Evolutionary conservation across 1,140 invertebrate genomes (phyloP).

Genomic region (Sminthurides bifidus): DNA sequence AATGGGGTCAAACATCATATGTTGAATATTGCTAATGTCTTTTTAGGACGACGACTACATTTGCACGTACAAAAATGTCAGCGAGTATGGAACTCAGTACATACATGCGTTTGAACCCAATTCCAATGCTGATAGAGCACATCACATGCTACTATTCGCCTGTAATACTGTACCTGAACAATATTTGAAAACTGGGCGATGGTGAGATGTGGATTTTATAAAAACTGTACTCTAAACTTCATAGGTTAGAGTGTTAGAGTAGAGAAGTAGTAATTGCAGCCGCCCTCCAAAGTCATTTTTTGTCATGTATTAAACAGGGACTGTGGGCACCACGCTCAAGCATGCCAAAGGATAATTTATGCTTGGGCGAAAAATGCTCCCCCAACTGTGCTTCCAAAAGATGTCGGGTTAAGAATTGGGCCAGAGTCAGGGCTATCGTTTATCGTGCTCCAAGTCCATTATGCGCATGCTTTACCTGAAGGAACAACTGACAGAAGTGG

Average conservation of each 20-base stretch:
- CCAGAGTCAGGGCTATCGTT: constrained; percentile 39
- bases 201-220: too few relatives aligned
- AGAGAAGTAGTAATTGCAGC: neutral
- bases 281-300: neutral
- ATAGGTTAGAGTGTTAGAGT: constrained; percentile 3
- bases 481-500: constrained; percentile 34
- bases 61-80: constrained; percentile 35
- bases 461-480: constrained; percentile 34
- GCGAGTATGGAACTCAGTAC: constrained; percentile 34
- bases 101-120: constrained; percentile 37
- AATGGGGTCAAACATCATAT: neutral
- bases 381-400: constrained; percentile 42
- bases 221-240: too few relatives aligned
- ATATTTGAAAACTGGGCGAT: constrained; percentile 26
- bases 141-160: constrained; percentile 52
- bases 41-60: constrained; percentile 36
- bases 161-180: constrained; percentile 39
- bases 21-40: constrained; percentile 3
- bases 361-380: constrained; percentile 55
- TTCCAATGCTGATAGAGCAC: constrained; percentile 37
- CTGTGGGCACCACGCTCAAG: constrained; percentile 36
- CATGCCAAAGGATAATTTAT: constrained; percentile 45
- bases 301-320: constrained; percentile 32
- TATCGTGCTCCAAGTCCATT: constrained; percentile 45
- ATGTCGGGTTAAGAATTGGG: constrained; percentile 47